These are phyloP conservation scores for Acrocyrtus sp. DNA, from an alignment of 2,888 invertebrate species.

Conservation along the genomic window DNA sequence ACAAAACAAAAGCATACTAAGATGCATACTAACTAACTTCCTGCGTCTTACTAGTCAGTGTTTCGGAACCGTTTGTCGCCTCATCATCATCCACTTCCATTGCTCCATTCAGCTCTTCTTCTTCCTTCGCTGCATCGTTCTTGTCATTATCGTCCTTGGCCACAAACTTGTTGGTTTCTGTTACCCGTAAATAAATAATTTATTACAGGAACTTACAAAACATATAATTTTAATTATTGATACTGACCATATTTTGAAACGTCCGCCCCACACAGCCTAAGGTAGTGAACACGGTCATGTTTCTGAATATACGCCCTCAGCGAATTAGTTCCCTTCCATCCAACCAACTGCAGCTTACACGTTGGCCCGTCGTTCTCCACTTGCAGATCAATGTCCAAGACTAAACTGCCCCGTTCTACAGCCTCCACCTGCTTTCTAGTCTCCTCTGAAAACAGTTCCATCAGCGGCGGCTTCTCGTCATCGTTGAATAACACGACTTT, in stretches of 20 bases:
- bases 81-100: constrained; percentile 2
- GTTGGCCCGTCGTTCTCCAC: constrained; percentile 64
- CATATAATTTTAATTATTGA: background rate
- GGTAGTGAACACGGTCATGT: constrained; percentile 85
- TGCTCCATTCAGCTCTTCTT: background rate
- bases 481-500: constrained; percentile 82
- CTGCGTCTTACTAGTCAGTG: background rate
- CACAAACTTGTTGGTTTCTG: constrained; percentile 27
- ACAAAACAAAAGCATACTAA: background rate
- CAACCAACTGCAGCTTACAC: constrained; percentile 76
- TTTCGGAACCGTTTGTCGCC: background rate
- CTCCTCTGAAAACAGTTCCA: constrained; percentile 74
- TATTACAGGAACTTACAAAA: background rate
- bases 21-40: background rate
- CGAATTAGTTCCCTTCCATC: constrained; percentile 91
- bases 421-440: constrained; percentile 77
- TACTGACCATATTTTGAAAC: constrained; percentile 84
- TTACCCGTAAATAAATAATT: background rate
- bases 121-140: background rate
- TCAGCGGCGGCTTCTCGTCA: constrained; percentile 80
- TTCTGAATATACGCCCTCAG: constrained; percentile 88
- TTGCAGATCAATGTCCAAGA: constrained; percentile 74
- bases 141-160: constrained; percentile 4
- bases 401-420: constrained; percentile 80
- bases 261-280: constrained; percentile 87